Evolutionary conservation across 2,888 invertebrate genomes (phyloP).

Genomic region (Aphrophora alni): DNA sequence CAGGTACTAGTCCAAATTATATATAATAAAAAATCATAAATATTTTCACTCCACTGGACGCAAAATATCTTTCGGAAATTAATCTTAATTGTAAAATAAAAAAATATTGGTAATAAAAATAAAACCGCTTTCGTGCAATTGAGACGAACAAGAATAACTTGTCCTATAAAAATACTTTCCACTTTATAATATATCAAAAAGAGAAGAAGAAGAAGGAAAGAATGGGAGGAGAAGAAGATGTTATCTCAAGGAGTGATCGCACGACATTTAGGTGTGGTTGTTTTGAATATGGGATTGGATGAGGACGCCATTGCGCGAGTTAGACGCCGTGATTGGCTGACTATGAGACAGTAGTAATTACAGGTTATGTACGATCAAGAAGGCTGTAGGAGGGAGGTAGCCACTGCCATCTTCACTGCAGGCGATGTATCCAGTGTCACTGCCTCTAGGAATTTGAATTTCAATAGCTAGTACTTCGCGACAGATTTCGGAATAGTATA

Average conservation of each 20-base stretch:
- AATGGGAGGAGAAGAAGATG: neutral
- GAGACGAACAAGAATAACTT: neutral
- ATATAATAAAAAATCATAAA: neutral
- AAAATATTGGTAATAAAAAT: neutral
- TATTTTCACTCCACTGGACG: neutral
- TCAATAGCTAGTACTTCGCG: too few species aligned
- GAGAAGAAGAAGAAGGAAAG: neutral
- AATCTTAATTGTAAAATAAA: neutral
- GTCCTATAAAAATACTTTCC: neutral
- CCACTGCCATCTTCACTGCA: slow-evolving; percentile 34
- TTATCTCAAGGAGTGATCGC: slow-evolving; percentile 3
- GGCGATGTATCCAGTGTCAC: neutral
- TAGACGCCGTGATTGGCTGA: slow-evolving; percentile 28
- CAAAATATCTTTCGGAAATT: neutral
- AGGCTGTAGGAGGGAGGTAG: slow-evolving; percentile 24
- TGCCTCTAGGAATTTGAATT: neutral
- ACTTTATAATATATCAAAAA: neutral
- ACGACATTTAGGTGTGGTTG: slow-evolving; percentile 29
- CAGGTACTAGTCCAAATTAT: neutral
- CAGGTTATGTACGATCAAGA: slow-evolving; percentile 35
- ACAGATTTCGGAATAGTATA: too few species aligned
- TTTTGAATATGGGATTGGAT: slow-evolving; percentile 36
- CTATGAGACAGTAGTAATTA: slow-evolving; percentile 34
- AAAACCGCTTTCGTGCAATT: neutral
- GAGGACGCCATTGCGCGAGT: slow-evolving; percentile 29